phyloP scores from a whole-genome alignment of 2,888 invertebrate species.

The Xylophagus ater region DNA sequence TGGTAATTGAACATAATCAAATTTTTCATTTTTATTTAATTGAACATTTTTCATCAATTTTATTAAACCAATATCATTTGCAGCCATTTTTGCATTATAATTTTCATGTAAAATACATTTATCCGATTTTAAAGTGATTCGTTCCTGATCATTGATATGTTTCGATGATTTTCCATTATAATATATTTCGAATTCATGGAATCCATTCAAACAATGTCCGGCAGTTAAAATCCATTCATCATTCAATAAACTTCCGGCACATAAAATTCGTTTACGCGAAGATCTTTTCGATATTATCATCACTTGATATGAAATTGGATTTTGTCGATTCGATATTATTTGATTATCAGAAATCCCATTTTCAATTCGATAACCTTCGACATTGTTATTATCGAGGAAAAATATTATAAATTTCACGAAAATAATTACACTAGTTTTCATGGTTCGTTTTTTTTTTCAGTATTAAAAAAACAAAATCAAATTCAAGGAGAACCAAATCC shows the following conservation, averaged over 20 bases:
- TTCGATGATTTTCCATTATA: constrained; percentile 32
- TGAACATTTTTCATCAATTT: constrained; percentile 28
- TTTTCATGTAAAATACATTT: constrained; percentile 33
- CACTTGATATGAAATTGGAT: constrained; percentile 37
- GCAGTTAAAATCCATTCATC: constrained; percentile 36
- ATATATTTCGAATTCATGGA: constrained; percentile 33
- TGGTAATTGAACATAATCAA: constrained; percentile 31
- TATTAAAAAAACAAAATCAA: too few species aligned
- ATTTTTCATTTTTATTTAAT: too few species aligned
- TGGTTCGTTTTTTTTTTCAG: too few species aligned
- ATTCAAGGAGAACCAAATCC: too few species aligned
- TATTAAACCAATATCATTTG: constrained; percentile 35
- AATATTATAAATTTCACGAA: too few species aligned
- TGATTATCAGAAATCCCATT: too few species aligned
- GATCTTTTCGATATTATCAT: constrained; percentile 36
- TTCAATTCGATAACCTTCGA: too few species aligned
- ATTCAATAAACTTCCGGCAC: constrained; percentile 34
- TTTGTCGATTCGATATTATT: too few species aligned
- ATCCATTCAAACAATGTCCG: constrained; percentile 34
- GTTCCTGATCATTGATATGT: constrained; percentile 25
- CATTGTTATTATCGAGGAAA: too few species aligned
- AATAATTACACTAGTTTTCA: too few species aligned
- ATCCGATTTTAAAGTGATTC: constrained; percentile 27
- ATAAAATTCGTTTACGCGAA: constrained; percentile 32
- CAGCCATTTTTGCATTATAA: constrained; percentile 30